Evolutionary conservation across 2,797 vertebrate genomes (phyloP).

Genomic region (Eleutherodactylus coqui): DNA sequence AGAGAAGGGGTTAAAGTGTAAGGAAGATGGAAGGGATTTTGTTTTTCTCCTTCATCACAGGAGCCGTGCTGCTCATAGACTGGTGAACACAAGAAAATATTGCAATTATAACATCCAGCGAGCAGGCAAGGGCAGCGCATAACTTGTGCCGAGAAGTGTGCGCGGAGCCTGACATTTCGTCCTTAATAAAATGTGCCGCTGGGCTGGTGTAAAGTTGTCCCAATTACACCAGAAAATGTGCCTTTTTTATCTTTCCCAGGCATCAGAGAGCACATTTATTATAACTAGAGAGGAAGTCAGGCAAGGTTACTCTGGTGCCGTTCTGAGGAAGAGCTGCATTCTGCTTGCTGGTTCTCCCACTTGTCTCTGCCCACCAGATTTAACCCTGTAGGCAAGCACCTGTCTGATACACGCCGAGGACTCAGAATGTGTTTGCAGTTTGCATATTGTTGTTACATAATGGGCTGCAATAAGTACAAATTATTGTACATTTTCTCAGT

Average conservation of each 20-base stretch:
- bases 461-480: constrained; percentile 2
- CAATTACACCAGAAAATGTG: constrained; percentile 63
- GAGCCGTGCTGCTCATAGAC: constrained; percentile 1
- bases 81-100: constrained; percentile 50
- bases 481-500: neutral
- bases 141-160: constrained; percentile 54
- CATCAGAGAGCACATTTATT: constrained; percentile 57
- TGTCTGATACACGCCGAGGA: neutral
- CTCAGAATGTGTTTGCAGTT: neutral
- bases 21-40: neutral
- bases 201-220: constrained; percentile 60
- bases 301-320: constrained; percentile 50
- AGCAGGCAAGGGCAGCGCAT: constrained; percentile 52
- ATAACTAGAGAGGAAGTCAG: constrained; percentile 60
- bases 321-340: constrained; percentile 14
- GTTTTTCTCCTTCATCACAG: neutral
- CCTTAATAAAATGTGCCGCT: constrained; percentile 61
- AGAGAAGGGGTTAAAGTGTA: constrained; percentile 34
- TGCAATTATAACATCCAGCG: constrained; percentile 60
- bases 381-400: constrained; percentile 17
- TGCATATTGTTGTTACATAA: neutral
- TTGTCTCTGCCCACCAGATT: neutral
- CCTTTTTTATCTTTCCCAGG: constrained; percentile 57
- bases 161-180: constrained; percentile 58
- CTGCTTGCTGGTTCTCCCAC: neutral